Conservation (phyloP, 2,888 invertebrate genomes). For the Pterostichus niger region DNA sequence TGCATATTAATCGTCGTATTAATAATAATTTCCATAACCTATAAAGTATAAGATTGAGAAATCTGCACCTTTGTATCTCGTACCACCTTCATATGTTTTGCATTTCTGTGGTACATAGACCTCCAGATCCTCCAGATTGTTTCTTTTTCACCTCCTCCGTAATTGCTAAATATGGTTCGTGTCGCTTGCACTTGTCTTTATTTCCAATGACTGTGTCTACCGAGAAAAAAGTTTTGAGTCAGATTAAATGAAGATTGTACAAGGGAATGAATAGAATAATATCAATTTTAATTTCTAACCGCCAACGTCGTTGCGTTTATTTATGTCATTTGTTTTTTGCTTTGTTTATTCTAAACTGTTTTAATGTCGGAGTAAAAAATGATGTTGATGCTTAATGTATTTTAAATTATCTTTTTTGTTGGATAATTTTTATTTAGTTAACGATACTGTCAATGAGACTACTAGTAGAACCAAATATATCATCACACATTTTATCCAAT, state of each 20-base stretch:
- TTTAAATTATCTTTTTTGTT: slow-evolving; percentile 41
- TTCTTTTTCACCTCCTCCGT: slow-evolving; percentile 40
- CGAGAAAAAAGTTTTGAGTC: slow-evolving; percentile 18
- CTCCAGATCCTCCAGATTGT: slow-evolving; percentile 9
- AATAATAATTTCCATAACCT: background rate
- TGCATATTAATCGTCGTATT: background rate
- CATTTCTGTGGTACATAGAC: slow-evolving; percentile 11
- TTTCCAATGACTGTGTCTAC: slow-evolving; percentile 13
- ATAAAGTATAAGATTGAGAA: background rate
- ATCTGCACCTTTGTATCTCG: background rate
- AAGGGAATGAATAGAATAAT: slow-evolving; percentile 16
- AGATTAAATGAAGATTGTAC: background rate
- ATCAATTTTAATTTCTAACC: slow-evolving; percentile 49
- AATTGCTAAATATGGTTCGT: slow-evolving; percentile 49
- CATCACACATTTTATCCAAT: background rate
- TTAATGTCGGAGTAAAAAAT: slow-evolving; percentile 26
- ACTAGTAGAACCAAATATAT: background rate
- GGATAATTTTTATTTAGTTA: background rate
- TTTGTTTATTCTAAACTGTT: slow-evolving; percentile 43
- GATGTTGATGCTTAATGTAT: slow-evolving; percentile 18
- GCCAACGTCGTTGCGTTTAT: slow-evolving; percentile 39
- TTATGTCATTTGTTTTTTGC: slow-evolving; percentile 17
- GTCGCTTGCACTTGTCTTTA: slow-evolving; percentile 46
- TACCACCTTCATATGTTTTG: slow-evolving; percentile 5
- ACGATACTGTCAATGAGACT: background rate